Percentiles rank a stretch among this genome's conserved stretches.
Conservation (phyloP, 2,888 invertebrate species). For the Dasysyrphus albostriatus region DNA sequence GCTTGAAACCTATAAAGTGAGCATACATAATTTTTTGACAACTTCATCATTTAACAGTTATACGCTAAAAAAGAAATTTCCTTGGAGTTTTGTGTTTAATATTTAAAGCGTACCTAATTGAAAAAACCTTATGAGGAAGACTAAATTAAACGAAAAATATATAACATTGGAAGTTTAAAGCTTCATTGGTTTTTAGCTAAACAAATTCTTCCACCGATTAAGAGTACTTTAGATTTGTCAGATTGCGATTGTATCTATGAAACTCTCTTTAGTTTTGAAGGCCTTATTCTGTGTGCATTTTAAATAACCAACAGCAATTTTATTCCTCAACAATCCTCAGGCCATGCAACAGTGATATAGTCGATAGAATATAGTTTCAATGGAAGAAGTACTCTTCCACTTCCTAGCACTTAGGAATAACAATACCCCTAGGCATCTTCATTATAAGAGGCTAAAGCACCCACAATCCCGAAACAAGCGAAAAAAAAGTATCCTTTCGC, state of each 20-base stretch:
- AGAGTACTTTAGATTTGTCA: no score
- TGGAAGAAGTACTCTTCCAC: background rate
- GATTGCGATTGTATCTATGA: background rate
- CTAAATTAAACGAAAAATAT: no score
- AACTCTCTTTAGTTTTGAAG: background rate
- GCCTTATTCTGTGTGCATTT: background rate
- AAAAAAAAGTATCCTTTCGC: constrained; percentile 44
- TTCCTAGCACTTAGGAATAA: background rate
- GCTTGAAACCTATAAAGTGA: no score
- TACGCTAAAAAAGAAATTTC: no score
- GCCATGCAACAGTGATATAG: background rate
- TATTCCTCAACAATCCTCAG: constrained; percentile 2
- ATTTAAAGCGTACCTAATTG: no score
- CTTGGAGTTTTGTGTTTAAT: no score
- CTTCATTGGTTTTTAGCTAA: no score
- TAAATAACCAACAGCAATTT: constrained; percentile 9
- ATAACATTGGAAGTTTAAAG: no score
- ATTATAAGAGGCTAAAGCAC: constrained; percentile 35
- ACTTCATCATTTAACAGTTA: no score
- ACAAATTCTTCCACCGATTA: no score
- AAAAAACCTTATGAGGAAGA: no score
- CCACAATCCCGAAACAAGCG: constrained; percentile 46
- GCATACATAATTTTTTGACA: no score
- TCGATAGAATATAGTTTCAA: background rate
- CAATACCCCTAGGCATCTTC: constrained; percentile 20